These are phyloP conservation scores for Onychomys leucogaster DNA, from an alignment of 2,797 vertebrate species.

Conservation along the genomic window DNA sequence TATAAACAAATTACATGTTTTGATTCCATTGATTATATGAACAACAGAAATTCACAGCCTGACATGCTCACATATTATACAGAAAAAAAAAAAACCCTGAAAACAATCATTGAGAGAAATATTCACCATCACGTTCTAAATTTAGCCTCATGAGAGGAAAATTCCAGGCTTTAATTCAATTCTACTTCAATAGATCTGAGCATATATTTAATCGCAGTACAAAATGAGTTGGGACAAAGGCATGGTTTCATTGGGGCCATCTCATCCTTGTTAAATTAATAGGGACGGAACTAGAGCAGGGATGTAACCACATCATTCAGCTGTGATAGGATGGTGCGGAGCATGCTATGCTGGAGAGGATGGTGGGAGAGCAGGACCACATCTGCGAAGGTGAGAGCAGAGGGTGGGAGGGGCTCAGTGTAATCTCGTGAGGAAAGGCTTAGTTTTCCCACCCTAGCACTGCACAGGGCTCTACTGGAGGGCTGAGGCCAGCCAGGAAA, in stretches of 20 bases:
- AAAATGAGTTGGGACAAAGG: slow-evolving; percentile 20
- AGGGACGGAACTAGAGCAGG: neutral
- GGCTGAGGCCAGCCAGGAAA: neutral
- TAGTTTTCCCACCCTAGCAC: neutral
- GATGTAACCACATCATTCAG: neutral
- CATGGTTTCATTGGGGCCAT: neutral
- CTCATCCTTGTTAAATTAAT: neutral
- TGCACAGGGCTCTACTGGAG: neutral
- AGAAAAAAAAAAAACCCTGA: neutral
- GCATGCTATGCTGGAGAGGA: neutral
- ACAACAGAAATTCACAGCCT: slow-evolving; percentile 6
- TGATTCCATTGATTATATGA: neutral
- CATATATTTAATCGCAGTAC: neutral
- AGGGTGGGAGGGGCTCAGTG: neutral
- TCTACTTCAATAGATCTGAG: slow-evolving; percentile 11
- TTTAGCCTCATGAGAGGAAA: neutral
- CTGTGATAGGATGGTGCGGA: neutral
- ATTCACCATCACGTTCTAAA: neutral
- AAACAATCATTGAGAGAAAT: slow-evolving; percentile 33
- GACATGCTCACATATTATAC: neutral
- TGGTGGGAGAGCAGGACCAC: neutral
- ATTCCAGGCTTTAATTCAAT: neutral
- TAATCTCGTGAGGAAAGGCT: neutral
- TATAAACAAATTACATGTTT: neutral
- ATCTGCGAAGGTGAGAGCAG: neutral